Conservation (phyloP, 1,140 invertebrate species). For the Belonocnema kinseyi region DNA sequence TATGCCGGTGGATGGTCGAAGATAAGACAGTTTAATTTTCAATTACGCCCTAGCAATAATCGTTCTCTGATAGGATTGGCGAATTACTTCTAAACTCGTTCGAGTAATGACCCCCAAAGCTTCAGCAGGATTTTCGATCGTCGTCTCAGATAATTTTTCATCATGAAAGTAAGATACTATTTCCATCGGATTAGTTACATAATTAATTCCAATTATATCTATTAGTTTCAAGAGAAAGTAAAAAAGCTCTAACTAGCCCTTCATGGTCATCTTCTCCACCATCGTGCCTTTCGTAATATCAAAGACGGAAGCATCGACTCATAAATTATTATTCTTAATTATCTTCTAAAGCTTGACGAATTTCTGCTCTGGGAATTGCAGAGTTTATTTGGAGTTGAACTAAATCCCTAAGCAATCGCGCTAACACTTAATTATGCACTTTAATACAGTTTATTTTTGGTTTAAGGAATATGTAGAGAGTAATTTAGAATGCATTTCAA, state of each 20-base stretch:
- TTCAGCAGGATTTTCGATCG: background rate
- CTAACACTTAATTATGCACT: no score
- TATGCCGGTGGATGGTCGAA: conserved; percentile 46
- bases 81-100: conserved; percentile 22
- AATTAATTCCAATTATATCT: background rate
- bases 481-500: no score
- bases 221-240: background rate
- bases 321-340: no score
- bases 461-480: no score
- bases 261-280: no score
- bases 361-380: no score
- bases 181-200: background rate
- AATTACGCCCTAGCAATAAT: conserved; percentile 61
- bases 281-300: background rate
- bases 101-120: background rate
- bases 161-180: background rate
- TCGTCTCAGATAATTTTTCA: conserved; percentile 19
- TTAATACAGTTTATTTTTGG: no score
- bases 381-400: no score
- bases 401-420: no score
- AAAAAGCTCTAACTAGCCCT: background rate
- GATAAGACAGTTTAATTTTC: conserved; percentile 74
- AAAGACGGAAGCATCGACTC: no score
- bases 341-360: no score
- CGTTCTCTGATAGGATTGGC: conserved; percentile 25